Conservation (phyloP, 2,888 invertebrate species). For the Oligia latruncula region DNA sequence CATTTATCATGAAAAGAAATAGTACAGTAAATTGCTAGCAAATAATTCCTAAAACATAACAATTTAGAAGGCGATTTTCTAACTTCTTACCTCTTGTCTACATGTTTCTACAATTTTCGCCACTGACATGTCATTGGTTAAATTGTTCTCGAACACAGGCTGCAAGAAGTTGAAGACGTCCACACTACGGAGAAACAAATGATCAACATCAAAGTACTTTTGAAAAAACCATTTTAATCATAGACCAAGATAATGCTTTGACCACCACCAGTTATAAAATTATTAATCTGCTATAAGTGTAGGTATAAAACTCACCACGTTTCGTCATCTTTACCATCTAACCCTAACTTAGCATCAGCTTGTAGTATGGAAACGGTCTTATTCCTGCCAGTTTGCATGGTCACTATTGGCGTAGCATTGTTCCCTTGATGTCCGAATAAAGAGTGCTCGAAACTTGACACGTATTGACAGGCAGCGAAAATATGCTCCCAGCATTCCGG, state of each 20-base stretch:
- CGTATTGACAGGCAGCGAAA: constrained; percentile 97
- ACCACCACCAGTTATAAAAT: not conserved
- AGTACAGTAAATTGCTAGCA: not conserved
- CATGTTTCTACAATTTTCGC: constrained; percentile 92
- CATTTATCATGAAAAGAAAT: not conserved
- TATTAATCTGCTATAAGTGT: not conserved
- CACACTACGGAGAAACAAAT: constrained; percentile 88
- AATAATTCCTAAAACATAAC: not conserved
- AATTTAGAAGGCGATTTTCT: not conserved
- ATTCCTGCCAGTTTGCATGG: constrained; percentile 91
- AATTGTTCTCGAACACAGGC: constrained; percentile 92
- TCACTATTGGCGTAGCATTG: constrained; percentile 91
- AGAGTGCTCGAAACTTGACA: constrained; percentile 97
- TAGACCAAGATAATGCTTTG: not conserved
- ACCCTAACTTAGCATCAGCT: constrained; percentile 89
- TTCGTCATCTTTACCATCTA: constrained; percentile 92
- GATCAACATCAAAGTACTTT: not conserved
- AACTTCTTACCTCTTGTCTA: constrained; percentile 84
- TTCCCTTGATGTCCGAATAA: constrained; percentile 96
- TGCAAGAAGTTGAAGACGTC: constrained; percentile 96
- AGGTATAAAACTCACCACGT: constrained; percentile 91
- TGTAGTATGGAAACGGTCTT: constrained; percentile 91
- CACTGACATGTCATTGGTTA: constrained; percentile 91
- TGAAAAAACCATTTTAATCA: not conserved
- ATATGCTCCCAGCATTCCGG: constrained; percentile 99